Evolutionary conservation across 2,797 vertebrate genomes (phyloP), one percentile per base, ranked within the genome.

Genomic region (Sebastes itinus): DNA sequence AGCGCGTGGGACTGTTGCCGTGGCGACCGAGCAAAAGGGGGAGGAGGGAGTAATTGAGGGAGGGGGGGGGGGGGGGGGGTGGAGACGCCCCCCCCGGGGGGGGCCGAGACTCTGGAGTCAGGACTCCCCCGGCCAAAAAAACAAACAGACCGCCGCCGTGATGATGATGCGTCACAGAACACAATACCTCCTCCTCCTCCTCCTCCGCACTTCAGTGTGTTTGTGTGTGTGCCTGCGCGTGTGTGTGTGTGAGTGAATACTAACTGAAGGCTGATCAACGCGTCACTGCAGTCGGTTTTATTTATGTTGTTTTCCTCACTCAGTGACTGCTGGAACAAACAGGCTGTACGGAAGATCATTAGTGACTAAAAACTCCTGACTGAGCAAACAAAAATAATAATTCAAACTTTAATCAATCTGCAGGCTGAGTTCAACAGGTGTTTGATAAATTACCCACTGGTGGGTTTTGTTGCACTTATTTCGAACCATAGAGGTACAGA

Each of bases 1-100:
- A 75, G 70, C 27, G 66, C 38, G 86, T 90, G 84, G 81, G 83
- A 87, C 64, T 83, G 91, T 91, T 89, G 76, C 81, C 14, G 13
- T 46, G 64, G 87, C 20, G 18, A 81, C 62, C 2, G 16, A 64
- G 72, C 14, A 49, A 66, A 30, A 28, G 25, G 56, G 30, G 49
- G 38, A 14, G 5, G 38, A 9, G 25, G 16, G 25, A 22, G 32
- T 42, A 42, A 7, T 42, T 10, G 35, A 38, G 13, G 4, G 28
- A 4, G 9, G 2, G 28, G 20, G 52, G 30, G 52, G 30, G 27
- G 12, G 60, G 67, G 18, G 25, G 52, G n/a, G n/a, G n/a, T n/a
- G n/a, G n/a, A n/a, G n/a, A n/a, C n/a, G n/a, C n/a, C n/a, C n/a
- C n/a, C n/a, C n/a, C n/a, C n/a, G 30, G 27, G 12, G 60, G 67